Conservation (phyloP, 35 echinoderm and acorn worm species). For the Strongylocentrotus purpuratus region DNA sequence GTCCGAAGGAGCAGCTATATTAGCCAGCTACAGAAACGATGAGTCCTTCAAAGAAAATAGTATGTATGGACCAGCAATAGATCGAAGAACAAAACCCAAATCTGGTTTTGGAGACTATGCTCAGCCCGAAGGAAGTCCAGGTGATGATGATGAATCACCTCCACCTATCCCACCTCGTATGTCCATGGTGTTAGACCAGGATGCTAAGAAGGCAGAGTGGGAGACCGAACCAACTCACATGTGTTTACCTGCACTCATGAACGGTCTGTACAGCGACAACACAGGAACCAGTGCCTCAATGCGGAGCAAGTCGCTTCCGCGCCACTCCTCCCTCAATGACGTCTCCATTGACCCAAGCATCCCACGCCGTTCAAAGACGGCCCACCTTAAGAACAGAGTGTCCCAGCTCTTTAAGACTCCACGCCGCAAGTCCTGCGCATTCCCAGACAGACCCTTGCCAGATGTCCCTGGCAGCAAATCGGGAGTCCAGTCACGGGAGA, state of each 20-base stretch:
- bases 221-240: slow-evolving; percentile 37
- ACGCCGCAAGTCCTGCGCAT: slow-evolving; percentile 36
- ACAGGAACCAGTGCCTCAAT: background rate
- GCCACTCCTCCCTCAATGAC: slow-evolving; percentile 32
- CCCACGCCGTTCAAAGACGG: slow-evolving; percentile 41
- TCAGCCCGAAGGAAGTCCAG: background rate
- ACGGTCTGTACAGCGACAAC: background rate
- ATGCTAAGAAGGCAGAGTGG: slow-evolving; percentile 21
- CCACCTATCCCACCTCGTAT: slow-evolving; percentile 42
- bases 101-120: slow-evolving; percentile 18
- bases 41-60: slow-evolving; percentile 23
- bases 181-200: background rate
- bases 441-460: slow-evolving; percentile 29
- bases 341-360: slow-evolving; percentile 7
- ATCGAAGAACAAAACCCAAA: slow-evolving; percentile 50
- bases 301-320: slow-evolving; percentile 43
- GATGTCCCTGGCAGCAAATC: slow-evolving; percentile 34
- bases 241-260: slow-evolving; percentile 41
- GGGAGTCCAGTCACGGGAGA: slow-evolving; percentile 20
- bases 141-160: slow-evolving; percentile 30
- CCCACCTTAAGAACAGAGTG: slow-evolving; percentile 40
- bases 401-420: slow-evolving; percentile 43
- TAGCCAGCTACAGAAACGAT: slow-evolving; percentile 4
- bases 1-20: slow-evolving; percentile 35
- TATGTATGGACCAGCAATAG: slow-evolving; percentile 29